Percentiles rank a stretch among this genome's conserved stretches.
phyloP scores from a whole-genome alignment of 2,888 invertebrate species.

The Chouioia cunea region DNA sequence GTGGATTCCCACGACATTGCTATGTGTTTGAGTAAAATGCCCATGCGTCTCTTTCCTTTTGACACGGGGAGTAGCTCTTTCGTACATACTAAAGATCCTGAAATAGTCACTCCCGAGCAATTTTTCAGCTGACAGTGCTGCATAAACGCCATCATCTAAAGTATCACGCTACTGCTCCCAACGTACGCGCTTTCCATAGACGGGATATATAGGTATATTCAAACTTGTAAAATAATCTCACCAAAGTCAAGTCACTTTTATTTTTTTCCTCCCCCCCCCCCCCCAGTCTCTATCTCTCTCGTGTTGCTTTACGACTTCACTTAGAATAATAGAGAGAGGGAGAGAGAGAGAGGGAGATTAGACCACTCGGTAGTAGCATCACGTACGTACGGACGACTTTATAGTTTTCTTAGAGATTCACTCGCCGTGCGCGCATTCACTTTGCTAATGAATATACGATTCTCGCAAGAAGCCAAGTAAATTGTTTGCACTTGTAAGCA shows the following conservation, averaged over 20 bases:
- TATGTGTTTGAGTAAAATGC: slow-evolving; percentile 8
- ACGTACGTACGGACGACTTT: slow-evolving; percentile 12
- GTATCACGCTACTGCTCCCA: too few species aligned
- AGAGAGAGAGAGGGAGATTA: too few species aligned
- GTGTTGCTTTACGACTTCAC: background rate
- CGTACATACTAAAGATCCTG: slow-evolving; percentile 39
- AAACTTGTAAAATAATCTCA: slow-evolving; percentile 37
- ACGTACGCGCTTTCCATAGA: too few species aligned
- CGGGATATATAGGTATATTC: background rate
- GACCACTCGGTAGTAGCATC: slow-evolving; percentile 25
- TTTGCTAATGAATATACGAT: slow-evolving; percentile 21
- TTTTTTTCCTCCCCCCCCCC: too few species aligned
- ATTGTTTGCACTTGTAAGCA: background rate
- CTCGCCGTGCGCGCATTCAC: background rate
- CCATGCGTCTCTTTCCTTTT: background rate
- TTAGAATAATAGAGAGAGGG: slow-evolving; percentile 8
- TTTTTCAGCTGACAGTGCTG: slow-evolving; percentile 16
- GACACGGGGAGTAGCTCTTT: slow-evolving; percentile 21
- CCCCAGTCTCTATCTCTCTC: too few species aligned
- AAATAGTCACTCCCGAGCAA: slow-evolving; percentile 11
- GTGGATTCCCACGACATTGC: slow-evolving; percentile 42
- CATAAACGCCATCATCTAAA: too few species aligned
- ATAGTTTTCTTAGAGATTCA: background rate
- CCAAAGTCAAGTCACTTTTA: slow-evolving; percentile 6
- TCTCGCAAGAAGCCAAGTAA: background rate